Conservation (phyloP, 2,797 vertebrate species). For the Microcaecilia unicolor region DNA sequence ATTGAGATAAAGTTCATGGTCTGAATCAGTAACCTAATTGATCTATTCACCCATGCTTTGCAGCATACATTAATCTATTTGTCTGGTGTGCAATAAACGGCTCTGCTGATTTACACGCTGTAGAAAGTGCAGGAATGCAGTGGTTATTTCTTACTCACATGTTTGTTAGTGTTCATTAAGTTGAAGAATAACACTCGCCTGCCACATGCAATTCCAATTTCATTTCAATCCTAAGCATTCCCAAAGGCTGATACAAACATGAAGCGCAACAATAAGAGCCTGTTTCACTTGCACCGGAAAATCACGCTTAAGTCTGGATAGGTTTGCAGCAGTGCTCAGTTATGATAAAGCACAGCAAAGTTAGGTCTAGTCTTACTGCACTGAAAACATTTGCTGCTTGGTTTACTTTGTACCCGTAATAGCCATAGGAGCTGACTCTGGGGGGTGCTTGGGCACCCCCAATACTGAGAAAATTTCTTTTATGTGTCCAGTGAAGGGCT, state of each 20-base stretch:
- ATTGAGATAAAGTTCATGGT: slow-evolving; percentile 23
- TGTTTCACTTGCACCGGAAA: neutral
- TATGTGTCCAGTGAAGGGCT: too few relatives aligned
- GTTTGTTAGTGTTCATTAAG: slow-evolving; percentile 3
- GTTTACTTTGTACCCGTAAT: too few relatives aligned
- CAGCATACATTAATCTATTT: slow-evolving; percentile 13
- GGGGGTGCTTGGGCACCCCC: too few relatives aligned
- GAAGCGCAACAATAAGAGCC: neutral
- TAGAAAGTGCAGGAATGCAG: neutral
- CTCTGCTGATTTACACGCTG: slow-evolving; percentile 9
- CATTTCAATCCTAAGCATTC: neutral
- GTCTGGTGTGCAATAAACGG: slow-evolving; percentile 9
- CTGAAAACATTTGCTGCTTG: too few relatives aligned
- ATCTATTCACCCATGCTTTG: slow-evolving; percentile 18
- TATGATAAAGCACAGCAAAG: neutral
- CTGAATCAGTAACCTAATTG: slow-evolving; percentile 16
- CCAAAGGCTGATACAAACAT: neutral
- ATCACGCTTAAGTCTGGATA: neutral
- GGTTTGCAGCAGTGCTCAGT: neutral
- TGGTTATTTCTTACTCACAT: neutral
- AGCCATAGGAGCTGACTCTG: too few relatives aligned
- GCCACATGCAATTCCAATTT: too few relatives aligned
- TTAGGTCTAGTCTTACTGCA: neutral
- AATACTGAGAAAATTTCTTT: too few relatives aligned
- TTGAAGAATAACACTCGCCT: too few relatives aligned